These are phyloP conservation scores for Passer domesticus DNA, from an alignment of 2,113 vertebrate species.

Conservation along the genomic window DNA sequence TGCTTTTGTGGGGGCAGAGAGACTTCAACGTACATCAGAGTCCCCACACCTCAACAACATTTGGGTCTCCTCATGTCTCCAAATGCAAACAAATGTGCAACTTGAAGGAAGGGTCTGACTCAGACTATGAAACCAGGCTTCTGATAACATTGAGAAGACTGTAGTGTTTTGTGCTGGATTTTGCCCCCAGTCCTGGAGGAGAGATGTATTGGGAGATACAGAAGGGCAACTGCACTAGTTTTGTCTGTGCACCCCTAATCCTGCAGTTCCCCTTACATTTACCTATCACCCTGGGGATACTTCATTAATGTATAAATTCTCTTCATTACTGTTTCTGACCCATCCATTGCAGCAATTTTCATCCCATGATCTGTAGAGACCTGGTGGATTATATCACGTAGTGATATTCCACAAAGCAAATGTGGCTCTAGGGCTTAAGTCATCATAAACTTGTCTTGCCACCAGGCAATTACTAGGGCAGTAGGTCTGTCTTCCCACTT, in stretches of 20 bases:
- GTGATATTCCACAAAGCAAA: background rate
- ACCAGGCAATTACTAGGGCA: background rate
- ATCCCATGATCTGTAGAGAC: background rate
- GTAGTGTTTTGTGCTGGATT: background rate
- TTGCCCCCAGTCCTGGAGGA: background rate
- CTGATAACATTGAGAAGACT: background rate
- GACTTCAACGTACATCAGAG: background rate
- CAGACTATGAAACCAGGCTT: rapidly evolving
- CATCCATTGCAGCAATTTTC: background rate
- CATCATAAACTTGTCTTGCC: background rate
- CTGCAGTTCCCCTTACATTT: background rate
- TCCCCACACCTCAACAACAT: background rate
- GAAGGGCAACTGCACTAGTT: background rate
- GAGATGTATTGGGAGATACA: background rate
- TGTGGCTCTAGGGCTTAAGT: background rate
- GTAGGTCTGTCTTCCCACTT: background rate
- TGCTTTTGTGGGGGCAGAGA: rapidly evolving
- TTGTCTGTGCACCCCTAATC: background rate
- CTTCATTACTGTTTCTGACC: background rate
- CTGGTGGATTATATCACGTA: background rate
- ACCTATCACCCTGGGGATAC: background rate
- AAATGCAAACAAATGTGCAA: background rate
- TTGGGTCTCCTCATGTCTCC: background rate
- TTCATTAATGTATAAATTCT: background rate
- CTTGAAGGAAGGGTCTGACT: background rate